These are phyloP conservation scores for Cydia fagiglandana DNA, from an alignment of 1,140 invertebrate genomes.

Conservation along the genomic window DNA sequence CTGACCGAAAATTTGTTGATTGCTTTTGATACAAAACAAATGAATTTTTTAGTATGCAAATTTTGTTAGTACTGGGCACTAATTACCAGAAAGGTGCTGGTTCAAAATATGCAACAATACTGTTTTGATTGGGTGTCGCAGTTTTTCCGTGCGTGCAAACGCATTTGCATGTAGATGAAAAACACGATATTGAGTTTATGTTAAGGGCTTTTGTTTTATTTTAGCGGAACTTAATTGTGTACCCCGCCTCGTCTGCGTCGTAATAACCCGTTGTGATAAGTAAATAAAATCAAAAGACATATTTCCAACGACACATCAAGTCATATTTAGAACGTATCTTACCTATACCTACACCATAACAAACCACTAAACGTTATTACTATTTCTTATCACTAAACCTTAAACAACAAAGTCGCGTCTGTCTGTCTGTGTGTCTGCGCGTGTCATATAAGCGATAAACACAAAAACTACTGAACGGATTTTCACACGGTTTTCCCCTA, in stretches of 20 bases:
- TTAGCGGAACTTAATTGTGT: not conserved
- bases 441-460: too few relatives aligned
- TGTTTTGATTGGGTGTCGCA: constrained; percentile 24
- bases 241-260: not conserved
- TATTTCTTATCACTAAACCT: too few relatives aligned
- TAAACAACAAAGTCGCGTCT: too few relatives aligned
- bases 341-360: too few relatives aligned
- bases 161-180: constrained; percentile 27
- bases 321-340: too few relatives aligned
- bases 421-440: too few relatives aligned
- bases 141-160: constrained; percentile 19
- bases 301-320: too few relatives aligned
- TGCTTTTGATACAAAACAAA: constrained; percentile 20
- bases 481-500: too few relatives aligned
- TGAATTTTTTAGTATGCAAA: constrained; percentile 25
- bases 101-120: constrained; percentile 24
- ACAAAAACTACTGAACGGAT: too few relatives aligned
- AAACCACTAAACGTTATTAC: too few relatives aligned
- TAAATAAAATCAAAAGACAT: too few relatives aligned
- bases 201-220: not conserved
- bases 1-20: constrained; percentile 18
- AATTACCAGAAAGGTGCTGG: constrained; percentile 2
- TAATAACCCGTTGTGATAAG: too few relatives aligned
- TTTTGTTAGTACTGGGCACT: not conserved
- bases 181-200: constrained; percentile 2